phyloP scores from a whole-genome alignment of 2,113 vertebrate genomes.

The Bombycilla garrulus region DNA sequence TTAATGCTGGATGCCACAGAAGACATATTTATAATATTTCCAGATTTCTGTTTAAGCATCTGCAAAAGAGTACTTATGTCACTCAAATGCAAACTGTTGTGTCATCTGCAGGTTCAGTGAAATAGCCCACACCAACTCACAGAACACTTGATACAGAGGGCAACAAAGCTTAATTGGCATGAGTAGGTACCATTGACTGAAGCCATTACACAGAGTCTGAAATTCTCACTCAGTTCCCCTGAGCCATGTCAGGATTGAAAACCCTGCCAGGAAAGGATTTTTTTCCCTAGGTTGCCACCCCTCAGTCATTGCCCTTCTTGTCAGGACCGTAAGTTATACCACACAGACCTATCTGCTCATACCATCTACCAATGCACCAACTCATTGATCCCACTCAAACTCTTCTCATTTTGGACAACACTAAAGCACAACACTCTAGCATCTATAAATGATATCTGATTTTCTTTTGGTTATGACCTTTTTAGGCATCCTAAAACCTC shows the following conservation, averaged over 20 bases:
- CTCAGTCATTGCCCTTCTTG: background rate
- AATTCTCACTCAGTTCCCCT: background rate
- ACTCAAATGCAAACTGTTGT: background rate
- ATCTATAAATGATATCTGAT: background rate
- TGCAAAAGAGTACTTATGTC: constrained; percentile 39
- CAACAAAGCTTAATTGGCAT: background rate
- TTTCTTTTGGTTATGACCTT: background rate
- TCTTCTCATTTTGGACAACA: background rate
- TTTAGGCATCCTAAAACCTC: background rate
- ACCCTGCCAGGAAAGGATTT: background rate
- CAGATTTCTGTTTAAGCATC: constrained; percentile 91
- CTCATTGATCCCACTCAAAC: background rate
- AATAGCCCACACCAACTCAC: background rate
- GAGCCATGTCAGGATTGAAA: background rate
- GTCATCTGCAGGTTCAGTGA: background rate
- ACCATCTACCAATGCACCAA: background rate
- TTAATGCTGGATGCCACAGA: constrained; percentile 95
- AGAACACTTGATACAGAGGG: background rate
- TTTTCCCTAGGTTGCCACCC: background rate
- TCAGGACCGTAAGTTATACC: background rate
- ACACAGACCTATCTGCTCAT: background rate
- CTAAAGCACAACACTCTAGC: background rate
- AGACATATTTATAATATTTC: constrained; percentile 96
- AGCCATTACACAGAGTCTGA: background rate
- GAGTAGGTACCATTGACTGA: background rate